Percentiles rank a stretch among this genome's conserved stretches.
phyloP scores from a whole-genome alignment of 2,888 invertebrate genomes.

The Creontiades dilutus region DNA sequence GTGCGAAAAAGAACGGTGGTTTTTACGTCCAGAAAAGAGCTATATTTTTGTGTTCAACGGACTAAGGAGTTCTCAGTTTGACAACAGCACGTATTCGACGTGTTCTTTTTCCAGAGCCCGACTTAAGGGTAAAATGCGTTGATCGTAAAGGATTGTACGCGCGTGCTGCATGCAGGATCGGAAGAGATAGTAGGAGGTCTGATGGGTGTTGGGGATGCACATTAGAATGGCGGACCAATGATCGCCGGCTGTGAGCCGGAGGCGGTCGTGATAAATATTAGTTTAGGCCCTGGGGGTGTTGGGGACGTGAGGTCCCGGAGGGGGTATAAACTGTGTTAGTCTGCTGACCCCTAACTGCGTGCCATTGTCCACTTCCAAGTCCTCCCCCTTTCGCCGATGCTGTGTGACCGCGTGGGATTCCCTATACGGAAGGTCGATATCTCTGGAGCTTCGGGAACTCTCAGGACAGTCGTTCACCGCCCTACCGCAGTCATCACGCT shows the following conservation, averaged over 20 bases:
- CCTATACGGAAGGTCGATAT: not conserved
- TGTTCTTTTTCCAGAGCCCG: not conserved
- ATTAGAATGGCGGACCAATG: constrained; percentile 62
- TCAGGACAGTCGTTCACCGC: constrained; percentile 33
- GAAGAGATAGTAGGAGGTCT: not conserved
- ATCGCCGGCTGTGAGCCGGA: constrained; percentile 20
- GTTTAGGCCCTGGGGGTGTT: constrained; percentile 62
- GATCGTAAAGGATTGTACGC: not conserved
- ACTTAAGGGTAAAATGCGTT: constrained; percentile 9
- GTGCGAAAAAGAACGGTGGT: too few relatives aligned
- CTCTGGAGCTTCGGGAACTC: constrained; percentile 18
- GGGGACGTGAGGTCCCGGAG: constrained; percentile 56
- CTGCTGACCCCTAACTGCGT: constrained; percentile 60
- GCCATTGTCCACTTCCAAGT: constrained; percentile 63
- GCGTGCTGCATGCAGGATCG: not conserved
- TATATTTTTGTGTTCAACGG: not conserved
- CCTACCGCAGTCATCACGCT: constrained; percentile 16
- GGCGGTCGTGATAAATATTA: constrained; percentile 67
- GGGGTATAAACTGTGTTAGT: constrained; percentile 66
- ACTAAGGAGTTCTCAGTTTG: not conserved
- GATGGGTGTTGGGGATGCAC: not conserved
- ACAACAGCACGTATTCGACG: not conserved
- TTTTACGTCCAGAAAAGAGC: too few relatives aligned
- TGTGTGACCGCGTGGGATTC: constrained; percentile 36
- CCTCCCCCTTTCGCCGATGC: not conserved